Base-by-base conservation (phyloP, 2,797 vertebrate species). In the Sebastes matsubarae region DNA sequence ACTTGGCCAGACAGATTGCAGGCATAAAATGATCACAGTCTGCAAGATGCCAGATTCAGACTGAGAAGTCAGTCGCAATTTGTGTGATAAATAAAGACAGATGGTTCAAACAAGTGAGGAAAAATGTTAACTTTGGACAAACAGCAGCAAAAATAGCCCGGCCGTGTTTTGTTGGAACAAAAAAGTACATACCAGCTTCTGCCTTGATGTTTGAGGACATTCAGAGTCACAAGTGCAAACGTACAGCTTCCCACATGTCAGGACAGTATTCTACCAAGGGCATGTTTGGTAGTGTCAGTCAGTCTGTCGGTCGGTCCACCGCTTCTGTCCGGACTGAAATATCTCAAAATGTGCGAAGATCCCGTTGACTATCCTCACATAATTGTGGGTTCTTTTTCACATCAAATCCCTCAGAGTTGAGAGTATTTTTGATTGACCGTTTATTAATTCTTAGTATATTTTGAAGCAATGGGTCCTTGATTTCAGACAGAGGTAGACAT, bases 41-140 rank as follows among this genome's bases (percentile, higher is more conserved):
- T 74, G 69, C 63, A 29, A 68, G 68, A 70, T 34, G 64, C 59
- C 59, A 72, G 34, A 75, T 76, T 69, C 76, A 77, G 66, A 81
- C 77, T 65, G 75, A 80, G 77, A 68, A 64, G 75, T 83, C 83
- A 68, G 68, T 36, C 46, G 11, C 59, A 54, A 74, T 72, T 77
- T 22, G 65, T 76, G 80, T 69, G 69, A 81, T 79, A 81, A 88
- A 89, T 84, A 88, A 82, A 82, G 54, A 86, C 84, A 87, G 82
- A 89, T 88, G 84, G 90, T 82, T 85, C 57, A 72, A 85, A 84
- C 38, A 29, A 85, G 69, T 52, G 75, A 71, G 36, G 20, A 64
- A 36, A 79, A 81, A 81, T 72, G 22, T 74, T 67, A 79, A 81
- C 42, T 84, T 60, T 75, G 46, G 46, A 74, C 13, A 72, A 87